phyloP scores from a whole-genome alignment of 2,797 vertebrate genomes.

The Leptodactylus fallax region DNA sequence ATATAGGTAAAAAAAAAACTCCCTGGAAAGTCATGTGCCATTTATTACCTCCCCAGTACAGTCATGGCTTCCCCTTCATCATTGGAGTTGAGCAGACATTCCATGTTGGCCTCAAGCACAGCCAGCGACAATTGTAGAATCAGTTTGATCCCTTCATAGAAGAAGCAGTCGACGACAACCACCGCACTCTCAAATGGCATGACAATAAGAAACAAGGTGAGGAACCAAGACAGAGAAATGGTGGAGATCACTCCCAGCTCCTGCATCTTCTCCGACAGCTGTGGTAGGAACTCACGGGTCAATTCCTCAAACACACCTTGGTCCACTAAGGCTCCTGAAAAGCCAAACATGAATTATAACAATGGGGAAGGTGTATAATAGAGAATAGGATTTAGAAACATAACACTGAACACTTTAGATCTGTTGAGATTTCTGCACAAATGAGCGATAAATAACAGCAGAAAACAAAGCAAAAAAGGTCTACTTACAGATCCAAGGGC shows the following conservation, averaged over 20 bases:
- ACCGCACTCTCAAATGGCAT: slow-evolving; percentile 98
- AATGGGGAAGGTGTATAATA: background rate
- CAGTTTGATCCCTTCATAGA: slow-evolving; percentile 96
- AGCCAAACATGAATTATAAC: background rate
- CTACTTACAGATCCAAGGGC: no score
- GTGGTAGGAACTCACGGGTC: slow-evolving; percentile 86
- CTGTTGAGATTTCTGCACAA: no score
- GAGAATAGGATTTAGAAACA: background rate
- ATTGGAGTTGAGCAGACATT: slow-evolving; percentile 84
- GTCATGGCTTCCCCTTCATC: slow-evolving; percentile 99
- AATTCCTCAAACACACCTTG: slow-evolving; percentile 98
- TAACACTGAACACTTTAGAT: background rate
- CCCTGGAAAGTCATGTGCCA: background rate
- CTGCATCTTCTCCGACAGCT: slow-evolving; percentile 94
- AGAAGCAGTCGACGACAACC: slow-evolving; percentile 94
- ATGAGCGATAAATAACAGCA: no score
- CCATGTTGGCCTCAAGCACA: slow-evolving; percentile 92
- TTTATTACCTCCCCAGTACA: slow-evolving; percentile 89
- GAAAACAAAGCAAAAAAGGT: no score
- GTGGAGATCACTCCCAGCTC: slow-evolving; percentile 94
- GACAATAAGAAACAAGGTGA: slow-evolving; percentile 95
- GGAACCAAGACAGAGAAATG: slow-evolving; percentile 97
- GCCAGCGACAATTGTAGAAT: slow-evolving; percentile 94
- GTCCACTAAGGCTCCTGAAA: slow-evolving; percentile 91
- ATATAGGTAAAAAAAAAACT: no score